These are phyloP conservation scores for Tilapia sparmanii DNA, from an alignment of 2,113 vertebrate species.

Conservation along the genomic window DNA sequence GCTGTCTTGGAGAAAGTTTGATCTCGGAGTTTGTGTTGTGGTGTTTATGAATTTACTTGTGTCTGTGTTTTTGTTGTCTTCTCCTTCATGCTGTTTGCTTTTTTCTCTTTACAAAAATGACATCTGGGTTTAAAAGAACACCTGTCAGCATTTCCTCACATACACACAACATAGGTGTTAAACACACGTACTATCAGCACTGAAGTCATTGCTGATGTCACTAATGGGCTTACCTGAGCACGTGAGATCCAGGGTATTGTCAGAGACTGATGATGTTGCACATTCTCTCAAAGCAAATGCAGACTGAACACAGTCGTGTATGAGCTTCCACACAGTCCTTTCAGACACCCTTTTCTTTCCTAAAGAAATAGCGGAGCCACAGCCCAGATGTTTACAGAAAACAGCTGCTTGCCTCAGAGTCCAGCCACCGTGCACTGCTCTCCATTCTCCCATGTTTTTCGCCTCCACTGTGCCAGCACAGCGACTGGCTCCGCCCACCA, in stretches of 20 bases:
- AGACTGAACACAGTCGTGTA: neutral
- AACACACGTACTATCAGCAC: neutral
- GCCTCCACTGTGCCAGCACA: no score
- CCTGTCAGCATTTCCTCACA: neutral
- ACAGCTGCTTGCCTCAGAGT: no score
- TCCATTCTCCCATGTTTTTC: no score
- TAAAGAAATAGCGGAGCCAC: no score
- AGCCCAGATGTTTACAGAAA: no score
- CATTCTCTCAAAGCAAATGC: neutral
- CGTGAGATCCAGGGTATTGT: neutral
- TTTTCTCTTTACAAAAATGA: neutral
- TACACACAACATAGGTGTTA: fast-evolving
- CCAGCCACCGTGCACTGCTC: no score
- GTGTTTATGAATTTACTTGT: neutral
- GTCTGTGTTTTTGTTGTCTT: neutral
- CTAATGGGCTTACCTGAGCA: neutral
- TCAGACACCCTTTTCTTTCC: no score
- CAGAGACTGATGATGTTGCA: neutral
- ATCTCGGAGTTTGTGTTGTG: no score
- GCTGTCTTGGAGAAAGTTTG: neutral
- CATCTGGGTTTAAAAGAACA: neutral
- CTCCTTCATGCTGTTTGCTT: neutral
- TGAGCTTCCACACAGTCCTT: neutral
- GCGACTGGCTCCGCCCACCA: no score
- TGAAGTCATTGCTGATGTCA: neutral